A percentile compares a stretch with the other conserved stretches of the same genome.
Conservation (phyloP, 2,797 vertebrate genomes). For the Enteromius afrohamiltoni region DNA sequence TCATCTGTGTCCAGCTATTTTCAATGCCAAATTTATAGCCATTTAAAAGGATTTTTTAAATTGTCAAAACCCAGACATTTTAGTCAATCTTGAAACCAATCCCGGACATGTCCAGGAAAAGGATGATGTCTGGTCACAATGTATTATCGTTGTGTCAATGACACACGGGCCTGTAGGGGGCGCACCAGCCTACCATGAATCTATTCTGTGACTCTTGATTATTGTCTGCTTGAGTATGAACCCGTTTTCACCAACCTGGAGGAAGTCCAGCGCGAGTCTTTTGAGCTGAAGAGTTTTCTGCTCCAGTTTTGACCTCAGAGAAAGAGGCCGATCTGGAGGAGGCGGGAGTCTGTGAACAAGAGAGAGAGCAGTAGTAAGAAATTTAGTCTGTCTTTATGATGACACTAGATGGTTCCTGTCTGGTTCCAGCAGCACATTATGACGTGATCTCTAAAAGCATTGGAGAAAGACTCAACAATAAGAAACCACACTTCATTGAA, state of each 20-base stretch:
- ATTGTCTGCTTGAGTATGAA: conserved; percentile 4
- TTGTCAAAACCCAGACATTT: not conserved
- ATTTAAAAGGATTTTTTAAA: no score
- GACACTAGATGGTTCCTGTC: no score
- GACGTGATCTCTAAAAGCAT: not conserved
- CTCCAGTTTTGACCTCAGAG: conserved; percentile 83
- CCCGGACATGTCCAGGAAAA: not conserved
- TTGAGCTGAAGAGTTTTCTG: conserved; percentile 84
- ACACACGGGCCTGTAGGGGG: conserved; percentile 60
- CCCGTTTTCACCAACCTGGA: conserved; percentile 75
- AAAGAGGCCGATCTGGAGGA: conserved; percentile 93
- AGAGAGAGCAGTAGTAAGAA: not conserved
- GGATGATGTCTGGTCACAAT: not conserved
- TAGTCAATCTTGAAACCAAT: not conserved
- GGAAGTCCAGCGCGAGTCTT: conserved; percentile 83
- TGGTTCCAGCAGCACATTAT: not conserved
- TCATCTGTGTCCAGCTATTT: no score
- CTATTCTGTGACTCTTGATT: not conserved
- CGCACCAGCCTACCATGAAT: conserved; percentile 36
- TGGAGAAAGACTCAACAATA: conserved; percentile 8
- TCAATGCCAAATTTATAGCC: no score
- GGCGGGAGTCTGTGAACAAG: conserved; percentile 83
- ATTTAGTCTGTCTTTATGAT: not conserved
- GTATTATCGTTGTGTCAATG: not conserved
- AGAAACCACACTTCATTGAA: conserved; percentile 17